Conservation (phyloP, 1,140 invertebrate species). For the Oreohelix idahoensis region DNA sequence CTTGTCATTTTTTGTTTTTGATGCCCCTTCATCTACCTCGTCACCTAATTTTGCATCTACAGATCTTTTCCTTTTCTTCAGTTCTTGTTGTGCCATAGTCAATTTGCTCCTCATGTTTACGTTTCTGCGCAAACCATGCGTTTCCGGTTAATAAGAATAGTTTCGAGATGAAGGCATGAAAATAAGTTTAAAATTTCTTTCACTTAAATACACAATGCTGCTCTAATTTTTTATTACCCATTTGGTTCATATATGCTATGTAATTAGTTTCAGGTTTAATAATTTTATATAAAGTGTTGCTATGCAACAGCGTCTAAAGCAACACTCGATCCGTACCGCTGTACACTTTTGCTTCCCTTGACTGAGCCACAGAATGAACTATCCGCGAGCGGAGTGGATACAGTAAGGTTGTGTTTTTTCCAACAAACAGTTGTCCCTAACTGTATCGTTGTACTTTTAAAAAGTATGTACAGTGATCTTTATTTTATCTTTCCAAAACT, state of each 20-base stretch:
- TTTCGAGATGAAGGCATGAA: not conserved
- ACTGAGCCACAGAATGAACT: not conserved
- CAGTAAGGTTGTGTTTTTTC: too few species aligned
- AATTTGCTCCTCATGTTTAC: not conserved
- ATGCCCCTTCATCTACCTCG: not conserved
- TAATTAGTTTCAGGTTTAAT: not conserved
- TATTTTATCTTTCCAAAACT: too few species aligned
- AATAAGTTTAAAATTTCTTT: not conserved
- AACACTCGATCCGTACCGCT: not conserved
- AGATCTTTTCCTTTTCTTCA: too few species aligned
- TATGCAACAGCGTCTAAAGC: conserved; percentile 9
- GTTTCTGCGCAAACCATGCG: not conserved
- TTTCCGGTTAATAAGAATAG: not conserved
- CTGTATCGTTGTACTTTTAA: too few species aligned
- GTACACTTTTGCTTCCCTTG: not conserved
- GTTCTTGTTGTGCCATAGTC: too few species aligned
- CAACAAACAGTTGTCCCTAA: too few species aligned
- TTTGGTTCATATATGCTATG: too few species aligned
- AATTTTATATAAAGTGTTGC: not conserved
- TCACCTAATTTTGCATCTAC: not conserved
- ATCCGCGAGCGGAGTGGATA: too few species aligned
- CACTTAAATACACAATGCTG: too few species aligned
- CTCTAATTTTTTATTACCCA: too few species aligned
- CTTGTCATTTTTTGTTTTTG: not conserved
- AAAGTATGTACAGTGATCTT: too few species aligned